These are phyloP conservation scores for Polydesmus complanatus DNA, from an alignment of 2,888 invertebrate species.

Conservation along the genomic window DNA sequence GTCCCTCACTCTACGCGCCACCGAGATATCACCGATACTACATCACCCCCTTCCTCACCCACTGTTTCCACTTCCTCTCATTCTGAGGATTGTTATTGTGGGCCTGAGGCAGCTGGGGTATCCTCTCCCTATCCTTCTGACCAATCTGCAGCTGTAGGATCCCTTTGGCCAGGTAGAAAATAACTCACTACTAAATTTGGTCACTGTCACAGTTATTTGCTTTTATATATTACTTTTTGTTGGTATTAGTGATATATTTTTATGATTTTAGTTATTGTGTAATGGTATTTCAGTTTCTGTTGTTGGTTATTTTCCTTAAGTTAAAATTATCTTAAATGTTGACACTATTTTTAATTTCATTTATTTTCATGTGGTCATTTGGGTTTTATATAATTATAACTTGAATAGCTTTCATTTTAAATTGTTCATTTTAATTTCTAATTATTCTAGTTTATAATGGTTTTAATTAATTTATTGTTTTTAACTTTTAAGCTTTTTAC, in stretches of 20 bases:
- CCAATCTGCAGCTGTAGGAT: constrained; percentile 18
- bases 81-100: constrained; percentile 21
- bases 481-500: no score
- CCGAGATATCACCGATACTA: not conserved
- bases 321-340: no score
- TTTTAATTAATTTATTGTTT: no score
- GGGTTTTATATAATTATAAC: no score
- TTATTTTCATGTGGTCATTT: no score
- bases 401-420: no score
- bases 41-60: constrained; percentile 18
- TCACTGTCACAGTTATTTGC: no score
- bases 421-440: no score
- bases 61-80: constrained; percentile 20
- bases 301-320: no score
- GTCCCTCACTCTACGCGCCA: not conserved
- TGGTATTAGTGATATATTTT: not conserved
- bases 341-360: no score
- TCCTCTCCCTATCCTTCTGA: constrained; percentile 7
- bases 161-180: constrained; percentile 19
- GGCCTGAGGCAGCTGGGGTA: constrained; percentile 19
- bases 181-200: constrained; percentile 10
- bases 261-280: not conserved
- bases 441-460: no score
- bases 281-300: no score
- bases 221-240: not conserved